Conservation (phyloP, 2,888 invertebrate species). For the Pollenia griseotomentosa region DNA sequence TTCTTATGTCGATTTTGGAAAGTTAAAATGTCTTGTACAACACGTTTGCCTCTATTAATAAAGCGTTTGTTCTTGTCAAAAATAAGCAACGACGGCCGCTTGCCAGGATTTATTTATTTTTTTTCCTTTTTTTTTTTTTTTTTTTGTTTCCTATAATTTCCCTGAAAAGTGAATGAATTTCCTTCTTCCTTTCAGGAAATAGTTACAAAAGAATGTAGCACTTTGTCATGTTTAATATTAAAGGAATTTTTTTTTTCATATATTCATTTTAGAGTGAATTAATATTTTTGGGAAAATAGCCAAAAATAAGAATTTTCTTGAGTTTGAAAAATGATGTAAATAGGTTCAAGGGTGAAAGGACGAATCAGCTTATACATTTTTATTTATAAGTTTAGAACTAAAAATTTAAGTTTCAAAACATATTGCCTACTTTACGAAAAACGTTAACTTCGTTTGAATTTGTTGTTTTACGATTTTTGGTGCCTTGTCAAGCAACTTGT, state of each 20-base stretch:
- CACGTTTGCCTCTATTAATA: constrained; percentile 74
- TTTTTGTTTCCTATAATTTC: constrained; percentile 19
- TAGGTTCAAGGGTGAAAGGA: too few relatives aligned
- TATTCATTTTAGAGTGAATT: neutral
- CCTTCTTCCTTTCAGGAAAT: neutral
- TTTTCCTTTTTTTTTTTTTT: constrained; percentile 16
- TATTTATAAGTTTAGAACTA: neutral
- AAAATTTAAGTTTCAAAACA: neutral
- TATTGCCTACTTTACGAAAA: neutral
- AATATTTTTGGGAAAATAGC: neutral
- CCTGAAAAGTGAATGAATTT: constrained; percentile 12
- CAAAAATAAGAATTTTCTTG: too few relatives aligned
- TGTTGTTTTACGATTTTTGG: too few relatives aligned
- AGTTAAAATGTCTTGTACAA: constrained; percentile 66
- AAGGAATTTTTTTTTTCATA: constrained; percentile 40
- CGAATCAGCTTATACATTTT: too few relatives aligned
- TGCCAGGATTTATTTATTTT: constrained; percentile 63
- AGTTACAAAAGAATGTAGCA: constrained; percentile 36
- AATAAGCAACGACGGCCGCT: constrained; percentile 73
- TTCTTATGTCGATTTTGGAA: constrained; percentile 68
- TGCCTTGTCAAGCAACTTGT: too few relatives aligned
- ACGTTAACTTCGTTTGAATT: too few relatives aligned
- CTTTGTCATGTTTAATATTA: constrained; percentile 68
- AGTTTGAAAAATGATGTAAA: too few relatives aligned
- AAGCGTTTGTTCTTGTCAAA: constrained; percentile 74